Base-by-base conservation (phyloP, 1,140 invertebrate species). In the Saccostrea echinata region DNA sequence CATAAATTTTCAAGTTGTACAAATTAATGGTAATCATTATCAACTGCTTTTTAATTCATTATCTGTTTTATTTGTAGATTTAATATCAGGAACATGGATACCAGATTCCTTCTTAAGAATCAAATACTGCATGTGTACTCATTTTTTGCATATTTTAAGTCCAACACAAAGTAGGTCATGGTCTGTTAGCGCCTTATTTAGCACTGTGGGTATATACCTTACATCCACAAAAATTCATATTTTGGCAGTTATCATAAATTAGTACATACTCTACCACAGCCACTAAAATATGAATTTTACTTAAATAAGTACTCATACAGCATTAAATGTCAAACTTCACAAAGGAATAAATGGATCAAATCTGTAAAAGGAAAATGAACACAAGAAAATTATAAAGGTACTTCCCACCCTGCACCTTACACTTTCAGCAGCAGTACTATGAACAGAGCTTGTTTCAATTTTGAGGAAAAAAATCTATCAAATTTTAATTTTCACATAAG, bases 391-490 rank as follows among this genome's bases (percentile, higher is more conserved):
- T 33, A 33, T 61, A 30, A 33, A 27, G 8, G 68, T 33, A 76
- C 30, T 76, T 76, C 27, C 16, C 68, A 76, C 24, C 11, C 27
- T 76, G 1, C 27, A 33, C 11, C 68, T 76, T 76, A 27, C 12
- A 76, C 33, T 33, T 76, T 30, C 24, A 76, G 68, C 68, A 76
- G 68, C 27, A 76, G 68, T 76, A 30, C 33, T 76, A 76, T 30
- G 30, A 76, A 30, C 68, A 76, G n/a, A 61, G 21, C 18, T 61
- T 61, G n/a, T 61, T 43, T 43, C 43, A 8, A 43, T 43, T 43
- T 43, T 43, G 43, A 43, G 9, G 9, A 43, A 43, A 4, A 43
- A 43, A 4, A 43, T 8, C 43, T 43, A 43, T 43, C 9, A 43
- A 43, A 4, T 43, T 9, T 9, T 43, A 43, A 43, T 43, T 43